A percentile compares a stretch with the other conserved stretches of the same genome.
phyloP scores from a whole-genome alignment of 2,888 invertebrate species.

The Calliopum simillimum region DNA sequence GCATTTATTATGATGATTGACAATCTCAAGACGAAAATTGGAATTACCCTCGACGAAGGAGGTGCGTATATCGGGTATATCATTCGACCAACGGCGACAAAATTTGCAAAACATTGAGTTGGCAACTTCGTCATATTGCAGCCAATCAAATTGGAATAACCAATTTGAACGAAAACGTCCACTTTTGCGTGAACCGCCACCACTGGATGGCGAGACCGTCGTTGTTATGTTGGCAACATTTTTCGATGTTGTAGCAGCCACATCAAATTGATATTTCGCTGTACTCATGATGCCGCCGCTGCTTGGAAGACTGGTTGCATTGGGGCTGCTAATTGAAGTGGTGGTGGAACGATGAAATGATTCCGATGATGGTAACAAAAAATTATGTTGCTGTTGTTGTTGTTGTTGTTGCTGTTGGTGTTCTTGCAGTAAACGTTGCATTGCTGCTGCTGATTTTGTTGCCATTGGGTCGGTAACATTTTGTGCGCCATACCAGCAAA shows the following conservation, averaged over 20 bases:
- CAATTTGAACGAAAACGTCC: slow-evolving; percentile 77
- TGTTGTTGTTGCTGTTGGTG: slow-evolving; percentile 52
- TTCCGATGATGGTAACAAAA: slow-evolving; percentile 9
- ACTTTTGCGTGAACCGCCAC: slow-evolving; percentile 68
- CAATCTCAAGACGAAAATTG: slow-evolving; percentile 81
- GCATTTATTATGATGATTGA: slow-evolving; percentile 83
- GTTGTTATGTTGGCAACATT: slow-evolving; percentile 36
- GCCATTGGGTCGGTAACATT: slow-evolving; percentile 39
- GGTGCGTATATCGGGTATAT: slow-evolving; percentile 78
- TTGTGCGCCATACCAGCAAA: slow-evolving; percentile 52
- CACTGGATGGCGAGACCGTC: not conserved
- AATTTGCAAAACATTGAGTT: slow-evolving; percentile 81
- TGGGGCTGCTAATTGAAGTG: slow-evolving; percentile 16
- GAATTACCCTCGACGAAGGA: slow-evolving; percentile 83
- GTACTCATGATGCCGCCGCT: not conserved
- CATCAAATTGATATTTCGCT: slow-evolving; percentile 47
- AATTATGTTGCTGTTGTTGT: slow-evolving; percentile 36
- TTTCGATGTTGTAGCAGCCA: slow-evolving; percentile 49
- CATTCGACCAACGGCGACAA: slow-evolving; percentile 79
- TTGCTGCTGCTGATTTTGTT: slow-evolving; percentile 43
- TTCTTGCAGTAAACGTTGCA: slow-evolving; percentile 55
- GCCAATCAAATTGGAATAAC: slow-evolving; percentile 79
- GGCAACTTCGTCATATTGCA: slow-evolving; percentile 75
- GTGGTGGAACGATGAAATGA: slow-evolving; percentile 23
- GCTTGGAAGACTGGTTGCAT: slow-evolving; percentile 59